These are phyloP conservation scores for Emydura subglobosa DNA, from an alignment of 2,113 vertebrate genomes.

Conservation along the genomic window DNA sequence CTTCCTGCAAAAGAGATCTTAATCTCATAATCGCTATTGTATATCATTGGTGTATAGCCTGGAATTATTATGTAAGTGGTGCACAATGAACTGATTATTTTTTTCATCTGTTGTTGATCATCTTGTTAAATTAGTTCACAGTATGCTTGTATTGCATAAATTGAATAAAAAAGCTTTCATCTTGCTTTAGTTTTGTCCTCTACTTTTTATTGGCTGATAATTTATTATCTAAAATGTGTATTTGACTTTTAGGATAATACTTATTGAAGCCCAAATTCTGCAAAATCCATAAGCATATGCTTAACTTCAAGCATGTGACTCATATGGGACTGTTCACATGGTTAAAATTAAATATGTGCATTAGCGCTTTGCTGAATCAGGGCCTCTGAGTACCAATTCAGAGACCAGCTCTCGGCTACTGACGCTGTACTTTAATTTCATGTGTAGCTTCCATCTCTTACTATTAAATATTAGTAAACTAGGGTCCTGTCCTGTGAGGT, in stretches of 20 bases:
- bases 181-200: background rate
- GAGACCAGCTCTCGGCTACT: background rate
- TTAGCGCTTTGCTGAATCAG: background rate
- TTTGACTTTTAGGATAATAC: background rate
- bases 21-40: background rate
- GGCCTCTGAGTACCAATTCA: background rate
- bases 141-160: background rate
- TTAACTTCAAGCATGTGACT: background rate
- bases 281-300: background rate
- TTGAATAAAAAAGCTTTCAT: background rate
- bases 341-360: background rate
- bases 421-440: background rate
- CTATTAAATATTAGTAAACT: background rate
- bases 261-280: background rate
- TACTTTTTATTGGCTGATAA: background rate
- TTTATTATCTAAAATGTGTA: background rate
- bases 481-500: background rate
- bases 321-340: background rate
- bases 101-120: conserved; percentile 8
- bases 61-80: background rate
- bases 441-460: background rate
- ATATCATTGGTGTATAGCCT: background rate
- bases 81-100: background rate
- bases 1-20: background rate
- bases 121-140: conserved; percentile 7